Evolutionary conservation across 37 sponge, comb jelly and placozoan species (phyloP).

Genomic region (Eunapius fragilis): DNA sequence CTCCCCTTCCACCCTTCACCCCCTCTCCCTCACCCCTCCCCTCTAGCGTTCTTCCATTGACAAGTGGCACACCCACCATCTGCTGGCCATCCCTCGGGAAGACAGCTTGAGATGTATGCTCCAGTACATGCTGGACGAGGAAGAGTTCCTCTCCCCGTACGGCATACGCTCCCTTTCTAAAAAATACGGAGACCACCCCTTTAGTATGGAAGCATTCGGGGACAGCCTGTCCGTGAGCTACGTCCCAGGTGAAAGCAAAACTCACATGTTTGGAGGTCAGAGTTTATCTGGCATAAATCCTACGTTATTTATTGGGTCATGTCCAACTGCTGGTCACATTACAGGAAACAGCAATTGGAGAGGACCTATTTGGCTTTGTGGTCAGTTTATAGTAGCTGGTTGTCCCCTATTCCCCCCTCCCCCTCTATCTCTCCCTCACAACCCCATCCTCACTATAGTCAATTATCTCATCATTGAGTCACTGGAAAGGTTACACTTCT

Average conservation of each 20-base stretch:
- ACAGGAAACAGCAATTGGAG: slow-evolving; percentile 93
- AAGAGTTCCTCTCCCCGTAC: slow-evolving; percentile 93
- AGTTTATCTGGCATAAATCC: not conserved
- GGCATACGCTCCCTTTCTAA: slow-evolving; percentile 94
- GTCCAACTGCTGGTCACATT: too few relatives aligned
- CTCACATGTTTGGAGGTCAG: slow-evolving; percentile 89
- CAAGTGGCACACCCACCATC: slow-evolving; percentile 62
- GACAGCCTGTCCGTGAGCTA: slow-evolving; percentile 71
- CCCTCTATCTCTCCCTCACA: too few relatives aligned
- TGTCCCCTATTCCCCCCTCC: too few relatives aligned
- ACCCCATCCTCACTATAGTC: slow-evolving; percentile 57
- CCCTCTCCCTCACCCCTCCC: too few relatives aligned
- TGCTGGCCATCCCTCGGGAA: slow-evolving; percentile 87
- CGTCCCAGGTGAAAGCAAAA: slow-evolving; percentile 95
- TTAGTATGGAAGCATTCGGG: slow-evolving; percentile 72
- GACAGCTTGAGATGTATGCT: slow-evolving; percentile 70
- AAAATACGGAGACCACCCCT: slow-evolving; percentile 73
- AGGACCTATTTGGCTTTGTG: slow-evolving; percentile 93
- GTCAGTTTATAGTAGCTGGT: slow-evolving; percentile 43
- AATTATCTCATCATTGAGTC: slow-evolving; percentile 91
- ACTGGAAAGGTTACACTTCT: slow-evolving; percentile 91
- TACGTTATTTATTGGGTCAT: too few relatives aligned
- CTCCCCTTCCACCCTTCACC: too few relatives aligned
- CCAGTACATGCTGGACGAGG: slow-evolving; percentile 89
- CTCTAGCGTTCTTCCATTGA: slow-evolving; percentile 83